phyloP scores from a whole-genome alignment of 2,888 invertebrate genomes.

The Dioctria rufipes region DNA sequence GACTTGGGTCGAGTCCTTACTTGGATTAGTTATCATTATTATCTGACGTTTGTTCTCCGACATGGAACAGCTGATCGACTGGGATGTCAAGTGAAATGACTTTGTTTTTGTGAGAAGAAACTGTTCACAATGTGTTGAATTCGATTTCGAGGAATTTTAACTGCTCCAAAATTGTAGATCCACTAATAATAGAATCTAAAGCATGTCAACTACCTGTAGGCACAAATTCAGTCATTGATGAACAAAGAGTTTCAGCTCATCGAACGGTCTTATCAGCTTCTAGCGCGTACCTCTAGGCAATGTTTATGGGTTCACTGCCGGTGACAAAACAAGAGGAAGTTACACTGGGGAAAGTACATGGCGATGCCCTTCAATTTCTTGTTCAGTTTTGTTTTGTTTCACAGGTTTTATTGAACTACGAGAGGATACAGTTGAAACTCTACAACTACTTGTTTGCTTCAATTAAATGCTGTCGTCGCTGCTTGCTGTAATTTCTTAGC shows the following conservation, averaged over 20 bases:
- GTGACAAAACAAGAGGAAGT: constrained; percentile 90
- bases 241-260: constrained; percentile 81
- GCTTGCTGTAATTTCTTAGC: constrained; percentile 92
- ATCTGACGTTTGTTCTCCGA: too few species aligned
- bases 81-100: too few species aligned
- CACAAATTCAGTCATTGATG: too few species aligned
- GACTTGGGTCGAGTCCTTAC: too few species aligned
- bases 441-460: constrained; percentile 91
- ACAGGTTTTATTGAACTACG: constrained; percentile 79
- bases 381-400: constrained; percentile 85
- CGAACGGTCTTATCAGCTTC: constrained; percentile 91
- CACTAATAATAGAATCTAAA: too few species aligned
- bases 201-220: too few species aligned
- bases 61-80: too few species aligned
- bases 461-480: constrained; percentile 87
- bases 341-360: constrained; percentile 86
- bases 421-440: constrained; percentile 92
- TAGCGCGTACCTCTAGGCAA: constrained; percentile 95
- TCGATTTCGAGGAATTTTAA: too few species aligned
- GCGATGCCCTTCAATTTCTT: constrained; percentile 87
- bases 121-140: too few species aligned
- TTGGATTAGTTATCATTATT: too few species aligned
- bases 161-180: too few species aligned
- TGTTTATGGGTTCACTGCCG: constrained; percentile 91
- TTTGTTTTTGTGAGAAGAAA: too few species aligned